phyloP scores from a whole-genome alignment of 2,797 vertebrate genomes.

The Sebastolobus alascanus region DNA sequence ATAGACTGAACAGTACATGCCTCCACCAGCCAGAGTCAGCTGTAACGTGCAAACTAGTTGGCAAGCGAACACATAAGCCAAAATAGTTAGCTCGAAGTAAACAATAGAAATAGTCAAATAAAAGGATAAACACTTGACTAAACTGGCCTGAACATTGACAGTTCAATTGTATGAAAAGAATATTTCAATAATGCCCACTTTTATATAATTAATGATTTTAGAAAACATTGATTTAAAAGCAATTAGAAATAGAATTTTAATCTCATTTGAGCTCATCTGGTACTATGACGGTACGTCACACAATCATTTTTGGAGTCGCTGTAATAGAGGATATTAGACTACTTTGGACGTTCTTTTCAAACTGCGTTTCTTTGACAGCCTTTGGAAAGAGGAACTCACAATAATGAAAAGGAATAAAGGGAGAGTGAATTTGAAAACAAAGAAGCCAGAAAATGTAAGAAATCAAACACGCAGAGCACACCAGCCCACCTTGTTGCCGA shows the following conservation, averaged over 20 bases:
- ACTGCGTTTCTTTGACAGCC: neutral
- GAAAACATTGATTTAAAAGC: too few relatives aligned
- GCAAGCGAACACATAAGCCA: accelerated
- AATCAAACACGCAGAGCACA: neutral
- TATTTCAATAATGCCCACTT: too few relatives aligned
- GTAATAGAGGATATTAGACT: neutral
- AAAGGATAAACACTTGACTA: neutral
- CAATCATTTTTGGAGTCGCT: neutral
- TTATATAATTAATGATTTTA: too few relatives aligned
- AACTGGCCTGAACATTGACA: neutral
- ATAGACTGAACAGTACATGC: neutral
- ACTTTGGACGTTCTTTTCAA: neutral
- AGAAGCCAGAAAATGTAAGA: neutral
- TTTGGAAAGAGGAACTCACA: neutral
- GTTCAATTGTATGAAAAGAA: neutral
- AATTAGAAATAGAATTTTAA: too few relatives aligned
- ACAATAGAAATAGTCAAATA: neutral
- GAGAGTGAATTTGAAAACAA: too few relatives aligned
- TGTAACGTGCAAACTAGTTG: neutral
- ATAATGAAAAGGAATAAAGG: neutral
- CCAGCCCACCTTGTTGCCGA: constrained; percentile 17
- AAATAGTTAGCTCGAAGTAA: neutral
- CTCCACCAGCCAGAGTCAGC: neutral
- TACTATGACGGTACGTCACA: too few relatives aligned
- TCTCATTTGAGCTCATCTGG: too few relatives aligned